Conservation (phyloP, 1,140 invertebrate genomes). For the Stegodyphus dumicola region DNA sequence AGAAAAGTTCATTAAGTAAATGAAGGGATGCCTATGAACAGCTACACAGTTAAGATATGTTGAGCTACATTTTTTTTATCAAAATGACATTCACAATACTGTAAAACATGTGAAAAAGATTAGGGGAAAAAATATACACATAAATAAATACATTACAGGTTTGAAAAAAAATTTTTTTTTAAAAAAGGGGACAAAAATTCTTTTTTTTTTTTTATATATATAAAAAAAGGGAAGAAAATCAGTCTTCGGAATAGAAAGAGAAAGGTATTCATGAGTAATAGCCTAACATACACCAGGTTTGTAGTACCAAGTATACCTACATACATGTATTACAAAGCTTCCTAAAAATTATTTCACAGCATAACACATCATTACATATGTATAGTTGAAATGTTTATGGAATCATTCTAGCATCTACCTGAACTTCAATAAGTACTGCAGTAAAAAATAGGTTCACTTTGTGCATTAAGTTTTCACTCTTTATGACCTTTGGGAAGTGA, state of each 20-base stretch:
- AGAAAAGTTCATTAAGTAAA: not conserved
- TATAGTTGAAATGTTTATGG: constrained; percentile 38
- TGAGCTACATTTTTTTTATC: too few species aligned
- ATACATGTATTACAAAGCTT: constrained; percentile 32
- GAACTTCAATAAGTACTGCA: constrained; percentile 48
- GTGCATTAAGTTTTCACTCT: constrained; percentile 49
- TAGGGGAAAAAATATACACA: too few species aligned
- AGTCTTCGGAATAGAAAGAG: not conserved
- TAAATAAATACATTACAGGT: too few species aligned
- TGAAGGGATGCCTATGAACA: too few species aligned
- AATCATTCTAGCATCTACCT: constrained; percentile 32
- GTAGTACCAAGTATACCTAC: constrained; percentile 11
- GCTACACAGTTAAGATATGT: too few species aligned
- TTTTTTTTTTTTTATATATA: not conserved
- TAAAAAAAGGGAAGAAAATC: not conserved
- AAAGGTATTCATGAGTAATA: not conserved
- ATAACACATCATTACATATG: constrained; percentile 10
- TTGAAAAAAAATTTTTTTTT: too few species aligned
- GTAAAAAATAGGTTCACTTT: constrained; percentile 60
- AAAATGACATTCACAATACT: too few species aligned
- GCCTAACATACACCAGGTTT: not conserved
- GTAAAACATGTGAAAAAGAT: too few species aligned
- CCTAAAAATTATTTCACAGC: constrained; percentile 30
- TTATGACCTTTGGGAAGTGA: constrained; percentile 47
- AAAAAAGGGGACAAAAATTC: too few species aligned